Evolutionary conservation across 2,113 vertebrate genomes (phyloP), one percentile per base, ranked within the genome.

Genomic region (Columba janthina): DNA sequence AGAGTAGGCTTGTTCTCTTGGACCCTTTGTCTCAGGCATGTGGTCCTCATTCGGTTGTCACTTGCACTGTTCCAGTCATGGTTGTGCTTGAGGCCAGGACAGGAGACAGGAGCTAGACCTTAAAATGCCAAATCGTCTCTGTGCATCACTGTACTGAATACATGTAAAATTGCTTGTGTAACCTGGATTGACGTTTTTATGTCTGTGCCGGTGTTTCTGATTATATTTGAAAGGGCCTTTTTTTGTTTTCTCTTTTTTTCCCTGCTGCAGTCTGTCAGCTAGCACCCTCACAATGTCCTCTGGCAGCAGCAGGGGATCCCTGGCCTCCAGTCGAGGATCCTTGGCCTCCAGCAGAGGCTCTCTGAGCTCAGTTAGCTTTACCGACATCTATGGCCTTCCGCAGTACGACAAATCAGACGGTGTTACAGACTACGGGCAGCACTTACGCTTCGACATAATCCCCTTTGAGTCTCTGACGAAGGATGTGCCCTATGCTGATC

Each of bases 281-380:
- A 99, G 99, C 94, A 99, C 98, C 42, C 98, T 99, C 96, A 99
- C 99, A 0, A 97, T 99, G 97, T 99, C 99, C 31, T 99, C 99
- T 78, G 99, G 99, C 94, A 99, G 99, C 97, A 99, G 99, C 90
- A 98, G 99, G 3, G 99, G 99, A 31, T 99, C 99, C 29, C 94
- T 99, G 72, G 99, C 99, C 46, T 99, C 99, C 72, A 99, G 99
- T 56, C 98, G 99, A 7, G 99, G 99, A 58, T 99, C 99, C 1
- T 96, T 99, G 89, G 98, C 99, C 8, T 99, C 99, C 91, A 99
- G 99, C 98, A 97, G 99, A 11, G 99, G 99, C 36, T 99, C 99
- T 20, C 98, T 99, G 67, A 99, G 99, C 98, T 99, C 99, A 0
- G 96, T 99, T 97, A 99, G 99, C 96, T 99, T 99, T 96, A 99